These are phyloP conservation scores for Heliconius erato DNA, from an alignment of 2,888 invertebrate genomes.

Conservation along the genomic window DNA sequence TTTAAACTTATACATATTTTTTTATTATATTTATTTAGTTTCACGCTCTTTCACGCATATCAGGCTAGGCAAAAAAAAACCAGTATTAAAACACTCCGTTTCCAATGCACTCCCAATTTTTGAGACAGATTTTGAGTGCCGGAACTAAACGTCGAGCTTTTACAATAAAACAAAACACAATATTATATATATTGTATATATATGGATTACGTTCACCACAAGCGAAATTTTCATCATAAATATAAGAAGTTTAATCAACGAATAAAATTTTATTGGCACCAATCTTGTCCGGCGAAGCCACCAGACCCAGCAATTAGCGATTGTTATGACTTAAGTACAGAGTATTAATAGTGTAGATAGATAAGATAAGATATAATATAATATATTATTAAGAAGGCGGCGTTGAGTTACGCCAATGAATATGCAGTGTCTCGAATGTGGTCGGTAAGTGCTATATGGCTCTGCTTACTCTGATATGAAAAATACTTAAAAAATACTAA, in stretches of 20 bases:
- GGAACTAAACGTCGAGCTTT: background rate
- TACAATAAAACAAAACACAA: background rate
- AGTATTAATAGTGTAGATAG: constrained; percentile 29
- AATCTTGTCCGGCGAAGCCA: constrained; percentile 53
- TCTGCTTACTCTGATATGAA: too few species aligned
- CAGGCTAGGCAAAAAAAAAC: background rate
- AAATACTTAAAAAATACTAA: too few species aligned
- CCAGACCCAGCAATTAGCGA: constrained; percentile 56
- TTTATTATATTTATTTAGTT: too few species aligned
- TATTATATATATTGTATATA: background rate
- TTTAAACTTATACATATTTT: background rate
- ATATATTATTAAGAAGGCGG: background rate
- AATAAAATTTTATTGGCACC: constrained; percentile 56
- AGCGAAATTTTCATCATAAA: constrained; percentile 37
- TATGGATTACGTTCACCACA: constrained; percentile 5
- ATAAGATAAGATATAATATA: background rate
- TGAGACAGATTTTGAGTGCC: background rate
- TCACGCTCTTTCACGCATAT: too few species aligned
- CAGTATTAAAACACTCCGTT: background rate
- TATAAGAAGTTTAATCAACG: constrained; percentile 53
- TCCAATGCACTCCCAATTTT: background rate
- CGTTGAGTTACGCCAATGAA: background rate
- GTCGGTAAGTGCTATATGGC: too few species aligned
- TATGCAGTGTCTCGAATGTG: background rate
- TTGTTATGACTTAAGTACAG: constrained; percentile 52